A percentile compares a stretch with the other conserved stretches of the same genome.
Conservation (phyloP, 1,140 invertebrate species). For the Halyomorpha halys region DNA sequence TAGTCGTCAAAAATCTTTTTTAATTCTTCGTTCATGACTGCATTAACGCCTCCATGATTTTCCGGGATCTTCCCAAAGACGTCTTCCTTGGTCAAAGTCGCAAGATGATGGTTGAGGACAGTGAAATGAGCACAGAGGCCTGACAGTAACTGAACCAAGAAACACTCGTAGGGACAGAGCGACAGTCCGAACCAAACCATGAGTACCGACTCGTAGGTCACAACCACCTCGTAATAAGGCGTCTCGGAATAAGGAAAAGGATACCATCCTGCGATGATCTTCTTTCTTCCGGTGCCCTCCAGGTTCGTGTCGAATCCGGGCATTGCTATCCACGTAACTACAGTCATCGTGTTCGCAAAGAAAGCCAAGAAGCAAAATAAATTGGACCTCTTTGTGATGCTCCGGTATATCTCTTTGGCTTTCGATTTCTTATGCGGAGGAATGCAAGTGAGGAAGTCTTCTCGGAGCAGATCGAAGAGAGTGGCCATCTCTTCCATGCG, state of each 20-base stretch:
- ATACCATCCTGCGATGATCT: conserved; percentile 5
- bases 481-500: background rate
- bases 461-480: background rate
- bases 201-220: background rate
- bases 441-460: background rate
- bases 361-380: background rate
- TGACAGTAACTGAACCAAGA: background rate
- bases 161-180: background rate
- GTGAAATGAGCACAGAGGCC: background rate
- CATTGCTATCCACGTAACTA: background rate
- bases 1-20: too few relatives aligned
- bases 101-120: background rate
- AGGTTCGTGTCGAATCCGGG: background rate
- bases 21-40: too few relatives aligned
- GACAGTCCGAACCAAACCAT: background rate
- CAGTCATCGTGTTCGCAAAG: background rate
- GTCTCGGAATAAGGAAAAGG: conserved; percentile 4
- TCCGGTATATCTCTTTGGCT: background rate
- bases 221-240: background rate
- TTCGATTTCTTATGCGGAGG: background rate
- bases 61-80: background rate
- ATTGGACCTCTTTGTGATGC: background rate
- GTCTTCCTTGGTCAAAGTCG: background rate
- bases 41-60: too few relatives aligned
- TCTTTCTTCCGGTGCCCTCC: background rate